phyloP scores from a whole-genome alignment of 2,113 vertebrate species.

The Myrmecobius fasciatus region DNA sequence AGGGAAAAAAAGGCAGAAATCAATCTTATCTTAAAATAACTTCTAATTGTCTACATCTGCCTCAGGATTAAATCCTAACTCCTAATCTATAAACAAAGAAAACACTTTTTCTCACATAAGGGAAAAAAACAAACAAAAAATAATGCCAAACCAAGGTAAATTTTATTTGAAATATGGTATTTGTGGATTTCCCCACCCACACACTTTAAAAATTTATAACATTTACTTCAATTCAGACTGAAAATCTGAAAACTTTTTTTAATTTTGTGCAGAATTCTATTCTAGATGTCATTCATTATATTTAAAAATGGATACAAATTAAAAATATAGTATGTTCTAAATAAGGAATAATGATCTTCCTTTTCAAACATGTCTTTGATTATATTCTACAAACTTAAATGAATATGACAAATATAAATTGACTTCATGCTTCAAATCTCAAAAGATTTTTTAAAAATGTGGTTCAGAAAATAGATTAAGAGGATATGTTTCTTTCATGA shows the following conservation, averaged over 20 bases:
- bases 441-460: slow-evolving; percentile 66
- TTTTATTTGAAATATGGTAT: slow-evolving; percentile 55
- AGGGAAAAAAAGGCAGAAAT: not conserved
- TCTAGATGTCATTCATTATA: slow-evolving; percentile 32
- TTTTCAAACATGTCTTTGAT: slow-evolving; percentile 79
- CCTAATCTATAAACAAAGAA: slow-evolving; percentile 17
- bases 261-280: slow-evolving; percentile 30
- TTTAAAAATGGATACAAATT: not conserved
- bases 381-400: slow-evolving; percentile 69
- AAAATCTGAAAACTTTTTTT: slow-evolving; percentile 25
- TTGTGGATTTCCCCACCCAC: not conserved
- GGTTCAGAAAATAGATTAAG: slow-evolving; percentile 77
- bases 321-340: not conserved
- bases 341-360: slow-evolving; percentile 49
- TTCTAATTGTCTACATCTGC: not conserved
- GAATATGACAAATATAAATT: slow-evolving; percentile 79
- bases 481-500: slow-evolving; percentile 69
- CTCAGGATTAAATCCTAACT: slow-evolving; percentile 30
- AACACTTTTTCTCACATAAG: slow-evolving; percentile 31
- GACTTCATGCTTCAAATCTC: slow-evolving; percentile 75
- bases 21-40: not conserved
- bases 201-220: not conserved
- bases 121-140: slow-evolving; percentile 1
- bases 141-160: not conserved
- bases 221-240: slow-evolving; percentile 12